phyloP scores from a whole-genome alignment of 92 coral and sea anemone genomes.

The Micromussa lordhowensis region DNA sequence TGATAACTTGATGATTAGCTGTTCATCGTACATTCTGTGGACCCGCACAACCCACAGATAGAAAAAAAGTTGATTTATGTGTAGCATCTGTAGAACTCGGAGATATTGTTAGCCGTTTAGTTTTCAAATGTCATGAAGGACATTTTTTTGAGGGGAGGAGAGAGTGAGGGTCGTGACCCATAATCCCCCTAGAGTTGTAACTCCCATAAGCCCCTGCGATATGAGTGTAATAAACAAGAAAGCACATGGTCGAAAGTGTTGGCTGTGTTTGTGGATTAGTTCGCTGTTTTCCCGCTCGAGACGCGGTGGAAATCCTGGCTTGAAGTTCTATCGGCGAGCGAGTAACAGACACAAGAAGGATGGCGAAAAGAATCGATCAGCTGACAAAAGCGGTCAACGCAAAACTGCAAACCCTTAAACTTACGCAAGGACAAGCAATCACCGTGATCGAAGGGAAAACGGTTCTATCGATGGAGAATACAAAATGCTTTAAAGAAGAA shows the following conservation, averaged over 20 bases:
- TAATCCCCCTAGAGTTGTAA: neutral
- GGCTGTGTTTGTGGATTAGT: too few species aligned
- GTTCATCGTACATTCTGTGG: constrained; percentile 8
- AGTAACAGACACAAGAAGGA: too few species aligned
- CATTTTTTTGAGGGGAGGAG: neutral
- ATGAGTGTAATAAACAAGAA: neutral
- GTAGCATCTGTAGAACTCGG: neutral
- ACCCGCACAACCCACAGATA: constrained; percentile 37
- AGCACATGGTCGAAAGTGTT: neutral
- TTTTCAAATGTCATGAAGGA: neutral
- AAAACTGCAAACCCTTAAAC: too few species aligned
- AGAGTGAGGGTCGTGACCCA: neutral
- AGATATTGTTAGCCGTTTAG: neutral
- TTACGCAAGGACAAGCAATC: too few species aligned
- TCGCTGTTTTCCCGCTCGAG: too few species aligned
- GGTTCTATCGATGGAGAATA: too few species aligned
- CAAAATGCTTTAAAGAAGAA: too few species aligned
- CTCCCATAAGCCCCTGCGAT: neutral
- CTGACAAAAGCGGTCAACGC: too few species aligned
- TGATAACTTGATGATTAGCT: neutral
- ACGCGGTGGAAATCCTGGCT: too few species aligned
- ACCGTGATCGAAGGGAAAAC: too few species aligned
- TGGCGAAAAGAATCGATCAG: too few species aligned
- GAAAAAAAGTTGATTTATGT: neutral
- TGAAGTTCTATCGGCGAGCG: too few species aligned